Evolutionary conservation across 2,888 invertebrate species (phyloP), one percentile per base, ranked within the genome.

Genomic region (Melanargia galathea): DNA sequence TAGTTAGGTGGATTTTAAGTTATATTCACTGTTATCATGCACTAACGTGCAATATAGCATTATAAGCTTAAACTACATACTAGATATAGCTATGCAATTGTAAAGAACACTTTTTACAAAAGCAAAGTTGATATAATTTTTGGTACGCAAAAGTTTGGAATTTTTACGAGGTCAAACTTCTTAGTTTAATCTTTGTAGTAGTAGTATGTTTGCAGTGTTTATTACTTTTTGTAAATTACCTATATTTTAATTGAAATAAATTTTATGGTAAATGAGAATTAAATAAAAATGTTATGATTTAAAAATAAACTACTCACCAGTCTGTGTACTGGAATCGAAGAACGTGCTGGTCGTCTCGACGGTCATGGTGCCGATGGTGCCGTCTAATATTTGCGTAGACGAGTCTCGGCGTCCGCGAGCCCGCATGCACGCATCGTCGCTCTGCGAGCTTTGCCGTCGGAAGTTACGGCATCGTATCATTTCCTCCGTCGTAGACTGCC

Each of bases 381-480:
- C 97, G 78, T 97, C 97, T 60, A 96, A 94, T 76, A 97, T 97
- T 87, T 97, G 97, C 0, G 97, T 97, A 49, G 96, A 95, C 1
- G 97, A 97, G 81, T 97, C 97, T 11, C 96, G 90, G 1, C 96
- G 92, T 0, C 96, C 96, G 18, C 95, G 92, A 67, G 92, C 94
- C 73, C 94, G 92, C 90, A 91, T 91, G 72, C 93, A 93, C 11
- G 94, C 93, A 77, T 97, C 97, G 76, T 97, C 97, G 76, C 97
- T 97, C 82, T 97, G 97, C 0, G 97, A 97, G 76, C 96, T 96
- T 82, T 97, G 96, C 18, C 97, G 93, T n/a, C 97, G 93, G 80
- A 97, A 97, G 82, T 97, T 97, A 35, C 97, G 92, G 78, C 97
- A 97, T 10, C 97, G 93, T 66, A 97, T 97, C 96, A 97, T 97